Evolutionary conservation across 2,113 vertebrate genomes (phyloP), one percentile per base, ranked within the genome.

Genomic region (Cacatua alba): DNA sequence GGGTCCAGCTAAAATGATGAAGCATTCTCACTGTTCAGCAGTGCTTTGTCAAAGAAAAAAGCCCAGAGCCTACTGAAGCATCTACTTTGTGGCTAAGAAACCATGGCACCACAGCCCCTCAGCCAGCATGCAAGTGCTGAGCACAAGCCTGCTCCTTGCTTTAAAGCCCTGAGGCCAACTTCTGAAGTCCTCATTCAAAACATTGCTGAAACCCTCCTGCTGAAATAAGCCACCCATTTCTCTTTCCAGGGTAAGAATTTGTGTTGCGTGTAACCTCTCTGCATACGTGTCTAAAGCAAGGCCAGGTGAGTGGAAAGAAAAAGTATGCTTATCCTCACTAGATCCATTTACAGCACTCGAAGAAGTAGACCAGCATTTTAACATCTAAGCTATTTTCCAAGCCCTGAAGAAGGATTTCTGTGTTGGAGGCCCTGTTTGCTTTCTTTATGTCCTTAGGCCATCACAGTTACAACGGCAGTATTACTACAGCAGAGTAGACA

Each of bases 51-150:
- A 41, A 52, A 72, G 49, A 72, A 29, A 8, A 52, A 41, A 64
- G 0, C 9, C 13, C 24, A 52, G 21, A 69, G 14, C 59, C 35
- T 79, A 68, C 48, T 14, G 67, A 85, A 69, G 49, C 41, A 52
- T 10, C 29, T 52, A 5, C 26, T 48, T 48, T 35, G 26, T 14
- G 29, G 37, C 46, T 74, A 37, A 70, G 60, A 88, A 84, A 19
- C 35, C 23, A 25, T 2, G 11, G 74, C 43, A 82, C 23, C 0
- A 0, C 41, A 72, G 59, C 41, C 26, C 63, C 29, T 68, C 0
- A 7, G 59, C 39, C 62, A 48, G 11, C 1, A 0, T 17, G n/a
- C 0, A 1, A 59, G 31, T 2, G 0, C 29, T 25, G 16, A 77
- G 43, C 28, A 89, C 10, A 70, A 44, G 29, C 46, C 41, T 62